Percentiles rank a stretch among this genome's conserved stretches.
Evolutionary conservation across 92 coral and sea anemone species (phyloP).

Genomic region (Porites lobata): DNA sequence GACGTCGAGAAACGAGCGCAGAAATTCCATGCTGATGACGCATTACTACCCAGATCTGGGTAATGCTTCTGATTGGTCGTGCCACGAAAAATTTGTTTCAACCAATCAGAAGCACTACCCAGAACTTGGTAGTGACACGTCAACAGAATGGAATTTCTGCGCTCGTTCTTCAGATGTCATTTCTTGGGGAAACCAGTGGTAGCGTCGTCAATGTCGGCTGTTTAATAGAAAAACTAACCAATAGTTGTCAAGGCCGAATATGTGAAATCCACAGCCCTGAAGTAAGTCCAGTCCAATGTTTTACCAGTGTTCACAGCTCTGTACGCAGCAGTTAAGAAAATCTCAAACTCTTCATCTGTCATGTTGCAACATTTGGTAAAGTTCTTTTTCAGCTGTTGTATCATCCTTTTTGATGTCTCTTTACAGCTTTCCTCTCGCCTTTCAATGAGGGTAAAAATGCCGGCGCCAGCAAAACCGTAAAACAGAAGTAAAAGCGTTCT

Average conservation of each 20-base stretch:
- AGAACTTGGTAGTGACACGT: too few relatives aligned
- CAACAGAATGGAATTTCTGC: too few relatives aligned
- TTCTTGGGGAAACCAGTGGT: too few relatives aligned
- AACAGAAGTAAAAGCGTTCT: slow-evolving; percentile 11
- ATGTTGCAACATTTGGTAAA: slow-evolving; percentile 28
- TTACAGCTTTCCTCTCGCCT: slow-evolving; percentile 31
- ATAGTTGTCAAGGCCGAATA: slow-evolving; percentile 58
- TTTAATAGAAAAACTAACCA: slow-evolving; percentile 34
- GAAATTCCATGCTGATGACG: too few relatives aligned
- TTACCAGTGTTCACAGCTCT: slow-evolving; percentile 26
- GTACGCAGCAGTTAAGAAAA: slow-evolving; percentile 9
- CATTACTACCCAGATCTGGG: too few relatives aligned
- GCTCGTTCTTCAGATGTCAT: too few relatives aligned
- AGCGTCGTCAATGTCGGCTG: too few relatives aligned
- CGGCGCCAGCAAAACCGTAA: slow-evolving; percentile 47
- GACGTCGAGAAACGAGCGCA: too few relatives aligned
- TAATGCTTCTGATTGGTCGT: too few relatives aligned
- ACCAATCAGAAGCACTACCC: too few relatives aligned
- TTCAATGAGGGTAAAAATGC: slow-evolving; percentile 50
- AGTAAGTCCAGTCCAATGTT: slow-evolving; percentile 60
- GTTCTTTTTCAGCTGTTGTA: slow-evolving; percentile 39
- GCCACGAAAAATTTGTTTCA: too few relatives aligned
- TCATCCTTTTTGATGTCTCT: slow-evolving; percentile 31
- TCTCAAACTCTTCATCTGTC: slow-evolving; percentile 42
- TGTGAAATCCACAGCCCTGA: slow-evolving; percentile 55